Evolutionary conservation across 2,888 invertebrate genomes (phyloP).

Genomic region (Lydus trimaculatus): DNA sequence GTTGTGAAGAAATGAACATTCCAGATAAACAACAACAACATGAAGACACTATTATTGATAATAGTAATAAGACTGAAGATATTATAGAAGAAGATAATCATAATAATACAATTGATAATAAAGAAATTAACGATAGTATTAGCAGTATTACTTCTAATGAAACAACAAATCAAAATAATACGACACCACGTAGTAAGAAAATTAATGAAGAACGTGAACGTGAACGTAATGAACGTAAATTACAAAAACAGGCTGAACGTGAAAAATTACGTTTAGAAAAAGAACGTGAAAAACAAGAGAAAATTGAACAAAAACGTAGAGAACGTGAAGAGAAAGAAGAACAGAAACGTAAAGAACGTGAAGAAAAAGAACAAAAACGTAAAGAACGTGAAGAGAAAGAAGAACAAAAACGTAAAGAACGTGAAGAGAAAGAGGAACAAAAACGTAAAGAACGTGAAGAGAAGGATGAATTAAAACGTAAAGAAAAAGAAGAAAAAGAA

Average conservation of each 20-base stretch:
- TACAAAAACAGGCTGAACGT: constrained; percentile 55
- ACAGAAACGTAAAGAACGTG: constrained; percentile 47
- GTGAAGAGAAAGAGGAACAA: constrained; percentile 57
- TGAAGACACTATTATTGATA: constrained; percentile 5
- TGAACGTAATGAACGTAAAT: constrained; percentile 44
- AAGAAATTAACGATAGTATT: neutral
- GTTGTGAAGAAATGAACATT: constrained; percentile 26
- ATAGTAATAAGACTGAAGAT: constrained; percentile 12
- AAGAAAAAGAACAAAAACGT: constrained; percentile 39
- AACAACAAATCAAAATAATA: neutral
- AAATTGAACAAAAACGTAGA: constrained; percentile 54
- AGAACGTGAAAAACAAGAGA: constrained; percentile 63
- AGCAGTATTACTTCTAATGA: neutral
- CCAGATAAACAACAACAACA: constrained; percentile 17
- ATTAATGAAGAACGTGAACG: constrained; percentile 42
- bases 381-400: constrained; percentile 46
- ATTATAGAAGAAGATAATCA: neutral
- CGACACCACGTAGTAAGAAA: neutral
- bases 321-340: constrained; percentile 54
- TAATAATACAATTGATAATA: constrained; percentile 1
- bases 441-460: constrained; percentile 63
- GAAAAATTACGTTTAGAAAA: constrained; percentile 59
- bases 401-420: constrained; percentile 7
- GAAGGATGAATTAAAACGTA: constrained; percentile 65
- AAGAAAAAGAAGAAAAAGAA: constrained; percentile 60